Evolutionary conservation across 2,113 vertebrate genomes (phyloP), one percentile per base, ranked within the genome.

Genomic region (Gasterosteus aculeatus): DNA sequence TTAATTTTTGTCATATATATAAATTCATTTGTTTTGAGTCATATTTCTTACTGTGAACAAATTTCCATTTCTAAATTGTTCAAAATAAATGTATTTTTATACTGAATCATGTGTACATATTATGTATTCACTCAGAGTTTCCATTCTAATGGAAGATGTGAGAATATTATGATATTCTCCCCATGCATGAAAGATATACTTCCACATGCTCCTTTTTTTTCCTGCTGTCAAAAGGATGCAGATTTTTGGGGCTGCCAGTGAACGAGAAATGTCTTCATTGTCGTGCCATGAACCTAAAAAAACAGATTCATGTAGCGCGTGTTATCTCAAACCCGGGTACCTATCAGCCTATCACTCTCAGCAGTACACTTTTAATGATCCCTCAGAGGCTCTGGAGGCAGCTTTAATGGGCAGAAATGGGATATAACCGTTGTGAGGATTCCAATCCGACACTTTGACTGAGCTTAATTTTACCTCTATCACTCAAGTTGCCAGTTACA

Each of bases 41-140:
- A 88, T 82, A 82, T 92, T 92, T 93, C 89, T 89, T 88, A 94
- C 92, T 91, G 92, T 93, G 87, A 93, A 87, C 81, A 85, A 91
- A 89, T 90, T 80, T 69, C 77, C 89, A 90, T 92, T 92, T 92
- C 89, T 75, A 90, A 91, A 92, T 74, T 92, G 92, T 94, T 92
- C 71, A 78, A 85, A 94, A 94, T 94, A 94, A 94, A 94, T 93
- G 92, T 93, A 93, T 94, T 94, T 94, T 93, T 94, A 75, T 91
- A 94, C 84, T 72, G 58, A 85, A 73, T 53, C 51, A 51, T 78
- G 63, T 58, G 89, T 69, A 77, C 78, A 33, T 70, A 56, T 62
- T 65, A 12, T 42, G 46, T 67, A 71, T 54, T 33, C 33, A 31
- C 56, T 31, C 10, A 16, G 39, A 39, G 1, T 51, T 14, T 68